Percentiles rank a stretch among this genome's conserved stretches.
Conservation (phyloP, 2,888 invertebrate genomes). For the Actias luna region DNA sequence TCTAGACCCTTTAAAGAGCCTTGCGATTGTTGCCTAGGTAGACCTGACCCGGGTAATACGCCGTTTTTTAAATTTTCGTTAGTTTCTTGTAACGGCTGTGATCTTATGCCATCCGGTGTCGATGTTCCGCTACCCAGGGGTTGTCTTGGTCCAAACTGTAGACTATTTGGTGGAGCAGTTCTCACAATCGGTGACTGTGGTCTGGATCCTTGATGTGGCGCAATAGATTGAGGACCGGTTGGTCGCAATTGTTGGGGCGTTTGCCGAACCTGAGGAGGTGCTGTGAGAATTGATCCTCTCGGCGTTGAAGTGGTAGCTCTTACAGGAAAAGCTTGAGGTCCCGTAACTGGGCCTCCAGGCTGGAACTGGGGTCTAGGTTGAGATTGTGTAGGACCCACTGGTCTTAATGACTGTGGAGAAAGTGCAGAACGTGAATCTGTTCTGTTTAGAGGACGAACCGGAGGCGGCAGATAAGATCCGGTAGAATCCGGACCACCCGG, state of each 20-base stretch:
- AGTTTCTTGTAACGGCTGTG: slow-evolving; percentile 46
- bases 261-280: slow-evolving; percentile 54
- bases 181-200: slow-evolving; percentile 64
- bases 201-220: slow-evolving; percentile 58
- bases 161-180: slow-evolving; percentile 71
- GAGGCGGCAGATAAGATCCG: slow-evolving; percentile 49
- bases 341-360: slow-evolving; percentile 68
- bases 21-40: slow-evolving; percentile 71
- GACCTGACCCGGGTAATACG: slow-evolving; percentile 35
- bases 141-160: slow-evolving; percentile 77
- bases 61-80: slow-evolving; percentile 60
- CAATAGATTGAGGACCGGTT: slow-evolving; percentile 63
- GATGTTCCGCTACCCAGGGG: slow-evolving; percentile 52
- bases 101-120: slow-evolving; percentile 63
- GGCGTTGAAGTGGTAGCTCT: slow-evolving; percentile 55
- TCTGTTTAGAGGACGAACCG: slow-evolving; percentile 63
- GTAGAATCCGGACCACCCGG: slow-evolving; percentile 48
- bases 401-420: slow-evolving; percentile 55
- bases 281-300: slow-evolving; percentile 56
- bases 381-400: slow-evolving; percentile 47
- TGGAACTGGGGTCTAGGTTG: slow-evolving; percentile 70
- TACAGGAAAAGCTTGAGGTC: slow-evolving; percentile 57
- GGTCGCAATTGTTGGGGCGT: slow-evolving; percentile 57
- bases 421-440: slow-evolving; percentile 68
- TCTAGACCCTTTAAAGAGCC: slow-evolving; percentile 64